These are phyloP conservation scores for Xiphophorus birchmanni DNA, from an alignment of 2,797 vertebrate genomes.

Conservation along the genomic window DNA sequence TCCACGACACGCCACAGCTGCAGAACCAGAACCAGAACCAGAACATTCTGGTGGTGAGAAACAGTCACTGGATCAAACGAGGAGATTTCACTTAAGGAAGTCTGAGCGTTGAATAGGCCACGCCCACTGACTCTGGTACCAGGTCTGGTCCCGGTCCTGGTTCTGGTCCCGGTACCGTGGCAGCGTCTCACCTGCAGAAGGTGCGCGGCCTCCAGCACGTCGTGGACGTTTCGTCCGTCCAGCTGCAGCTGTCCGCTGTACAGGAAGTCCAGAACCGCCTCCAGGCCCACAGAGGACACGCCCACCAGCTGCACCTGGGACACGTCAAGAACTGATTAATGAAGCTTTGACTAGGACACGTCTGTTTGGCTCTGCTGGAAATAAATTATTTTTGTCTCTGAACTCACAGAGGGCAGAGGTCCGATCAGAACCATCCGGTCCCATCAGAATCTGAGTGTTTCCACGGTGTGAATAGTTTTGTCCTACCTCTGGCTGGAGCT, in stretches of 20 bases:
- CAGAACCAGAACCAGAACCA: slow-evolving; percentile 45
- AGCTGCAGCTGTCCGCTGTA: slow-evolving; percentile 89
- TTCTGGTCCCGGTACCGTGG: no score
- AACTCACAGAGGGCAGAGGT: no score
- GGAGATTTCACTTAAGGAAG: not conserved
- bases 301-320: slow-evolving; percentile 88
- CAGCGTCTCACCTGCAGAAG: slow-evolving; percentile 83
- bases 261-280: slow-evolving; percentile 91
- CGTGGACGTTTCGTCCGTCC: slow-evolving; percentile 90
- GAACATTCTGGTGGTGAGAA: not conserved
- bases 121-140: not conserved
- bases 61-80: no score
- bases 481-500: slow-evolving; percentile 84
- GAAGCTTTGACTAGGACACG: not conserved
- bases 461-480: no score
- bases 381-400: no score
- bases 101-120: not conserved
- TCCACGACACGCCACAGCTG: slow-evolving; percentile 94
- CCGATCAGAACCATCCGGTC: not conserved
- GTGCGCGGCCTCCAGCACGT: slow-evolving; percentile 90
- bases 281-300: slow-evolving; percentile 88
- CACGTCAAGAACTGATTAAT: not conserved
- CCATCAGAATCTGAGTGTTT: not conserved
- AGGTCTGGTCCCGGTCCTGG: not conserved
- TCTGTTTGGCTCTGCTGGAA: no score